Evolutionary conservation across 2,888 invertebrate species (phyloP).

Genomic region (Pyralis farinalis): DNA sequence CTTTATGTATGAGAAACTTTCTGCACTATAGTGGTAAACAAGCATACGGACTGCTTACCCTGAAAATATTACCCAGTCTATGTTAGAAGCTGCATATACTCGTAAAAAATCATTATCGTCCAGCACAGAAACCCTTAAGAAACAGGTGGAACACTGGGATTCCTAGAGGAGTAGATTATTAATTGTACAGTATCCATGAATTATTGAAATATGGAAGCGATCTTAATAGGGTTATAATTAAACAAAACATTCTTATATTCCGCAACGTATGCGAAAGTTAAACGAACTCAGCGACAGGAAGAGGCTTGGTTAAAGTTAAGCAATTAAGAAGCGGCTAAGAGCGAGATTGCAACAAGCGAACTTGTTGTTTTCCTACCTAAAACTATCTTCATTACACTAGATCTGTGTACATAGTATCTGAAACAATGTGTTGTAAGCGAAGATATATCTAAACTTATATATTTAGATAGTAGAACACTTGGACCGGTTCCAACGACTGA

Average conservation of each 20-base stretch:
- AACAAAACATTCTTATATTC: constrained; percentile 28
- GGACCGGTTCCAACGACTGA: constrained; percentile 53
- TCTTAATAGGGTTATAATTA: neutral
- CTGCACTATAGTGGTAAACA: too few species aligned
- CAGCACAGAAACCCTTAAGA: too few species aligned
- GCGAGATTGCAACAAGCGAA: constrained; percentile 65
- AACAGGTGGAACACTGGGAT: too few species aligned
- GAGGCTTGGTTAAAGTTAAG: constrained; percentile 66
- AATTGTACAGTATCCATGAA: too few species aligned
- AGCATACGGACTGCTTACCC: too few species aligned
- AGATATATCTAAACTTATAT: constrained; percentile 35
- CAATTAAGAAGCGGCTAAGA: constrained; percentile 73
- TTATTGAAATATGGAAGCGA: too few species aligned
- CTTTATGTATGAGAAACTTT: too few species aligned
- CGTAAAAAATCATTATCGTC: too few species aligned
- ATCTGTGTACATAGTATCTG: constrained; percentile 44
- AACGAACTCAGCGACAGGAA: constrained; percentile 59
- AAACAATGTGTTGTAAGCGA: constrained; percentile 46
- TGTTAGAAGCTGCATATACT: too few species aligned
- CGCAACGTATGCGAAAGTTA: constrained; percentile 59
- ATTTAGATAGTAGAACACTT: constrained; percentile 50
- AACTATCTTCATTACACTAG: constrained; percentile 74
- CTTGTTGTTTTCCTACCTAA: constrained; percentile 69
- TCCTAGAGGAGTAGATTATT: too few species aligned
- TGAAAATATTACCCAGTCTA: too few species aligned